A percentile compares a stretch with the other conserved stretches of the same genome.
These are phyloP conservation scores for Drosophila neonasuta DNA, from an alignment of 2,888 invertebrate genomes.

Conservation along the genomic window DNA sequence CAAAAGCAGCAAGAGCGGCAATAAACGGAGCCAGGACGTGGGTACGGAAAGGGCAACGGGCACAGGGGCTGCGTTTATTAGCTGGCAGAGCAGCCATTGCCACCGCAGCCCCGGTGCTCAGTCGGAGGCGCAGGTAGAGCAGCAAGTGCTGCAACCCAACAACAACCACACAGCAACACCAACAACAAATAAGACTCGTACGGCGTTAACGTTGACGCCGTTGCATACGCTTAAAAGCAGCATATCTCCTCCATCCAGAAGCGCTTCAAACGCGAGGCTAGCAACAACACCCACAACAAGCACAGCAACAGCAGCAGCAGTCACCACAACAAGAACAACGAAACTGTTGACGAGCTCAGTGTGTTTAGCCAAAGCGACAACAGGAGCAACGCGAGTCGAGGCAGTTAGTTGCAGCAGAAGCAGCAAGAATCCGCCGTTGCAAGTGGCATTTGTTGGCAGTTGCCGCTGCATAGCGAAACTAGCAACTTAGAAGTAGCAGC, in stretches of 20 bases:
- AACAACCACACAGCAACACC: slow-evolving; percentile 26
- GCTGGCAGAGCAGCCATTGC: slow-evolving; percentile 77
- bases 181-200: slow-evolving; percentile 48
- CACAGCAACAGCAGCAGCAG: slow-evolving; percentile 24
- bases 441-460: slow-evolving; percentile 23
- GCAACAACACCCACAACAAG: slow-evolving; percentile 26
- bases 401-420: slow-evolving; percentile 35
- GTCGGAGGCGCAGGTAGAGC: slow-evolving; percentile 38
- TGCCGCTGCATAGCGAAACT: slow-evolving; percentile 45
- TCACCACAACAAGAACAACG: slow-evolving; percentile 45
- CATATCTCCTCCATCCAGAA: slow-evolving; percentile 65
- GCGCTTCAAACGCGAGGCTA: slow-evolving; percentile 45
- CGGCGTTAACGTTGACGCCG: slow-evolving; percentile 45
- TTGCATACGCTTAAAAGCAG: slow-evolving; percentile 50
- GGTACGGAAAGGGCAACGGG: slow-evolving; percentile 62
- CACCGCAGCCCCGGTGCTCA: slow-evolving; percentile 75
- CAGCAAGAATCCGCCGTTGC: slow-evolving; percentile 35
- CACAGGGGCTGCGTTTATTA: slow-evolving; percentile 76
- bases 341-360: slow-evolving; percentile 47
- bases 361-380: slow-evolving; percentile 25
- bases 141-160: slow-evolving; percentile 31
- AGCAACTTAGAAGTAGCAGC: slow-evolving; percentile 62
- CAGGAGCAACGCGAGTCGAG: slow-evolving; percentile 17
- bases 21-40: slow-evolving; percentile 45
- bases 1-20: slow-evolving; percentile 31